These are phyloP conservation scores for Drosophila merina DNA, from an alignment of 2,888 invertebrate genomes.

Conservation along the genomic window DNA sequence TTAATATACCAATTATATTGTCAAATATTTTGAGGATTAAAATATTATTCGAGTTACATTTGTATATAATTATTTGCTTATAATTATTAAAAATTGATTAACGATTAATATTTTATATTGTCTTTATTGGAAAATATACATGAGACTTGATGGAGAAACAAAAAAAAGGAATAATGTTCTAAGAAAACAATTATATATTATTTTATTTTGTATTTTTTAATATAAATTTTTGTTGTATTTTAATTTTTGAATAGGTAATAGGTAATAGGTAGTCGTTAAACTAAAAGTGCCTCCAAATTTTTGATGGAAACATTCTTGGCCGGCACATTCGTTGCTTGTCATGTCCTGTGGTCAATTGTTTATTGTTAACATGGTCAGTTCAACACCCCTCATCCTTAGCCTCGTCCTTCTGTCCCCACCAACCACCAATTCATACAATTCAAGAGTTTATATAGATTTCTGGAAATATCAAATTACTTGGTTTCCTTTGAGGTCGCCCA, in stretches of 20 bases:
- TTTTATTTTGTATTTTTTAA: too few relatives aligned
- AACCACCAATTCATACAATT: neutral
- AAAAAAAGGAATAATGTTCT: too few relatives aligned
- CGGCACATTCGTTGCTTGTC: constrained; percentile 55
- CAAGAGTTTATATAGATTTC: constrained; percentile 1
- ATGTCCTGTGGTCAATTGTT: constrained; percentile 73
- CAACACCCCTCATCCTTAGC: constrained; percentile 6
- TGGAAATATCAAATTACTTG: constrained; percentile 46
- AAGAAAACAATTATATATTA: too few relatives aligned
- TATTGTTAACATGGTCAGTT: constrained; percentile 65
- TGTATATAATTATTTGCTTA: too few relatives aligned
- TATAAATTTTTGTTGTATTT: too few relatives aligned
- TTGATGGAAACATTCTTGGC: constrained; percentile 45
- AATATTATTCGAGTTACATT: too few relatives aligned
- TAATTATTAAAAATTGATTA: too few relatives aligned
- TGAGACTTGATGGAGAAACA: too few relatives aligned
- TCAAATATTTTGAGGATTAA: too few relatives aligned
- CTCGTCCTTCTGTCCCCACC: too few relatives aligned
- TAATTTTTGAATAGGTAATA: neutral
- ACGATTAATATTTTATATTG: too few relatives aligned
- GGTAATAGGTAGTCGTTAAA: constrained; percentile 1
- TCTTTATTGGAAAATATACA: too few relatives aligned
- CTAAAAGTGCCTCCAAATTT: constrained; percentile 1
- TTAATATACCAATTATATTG: neutral
- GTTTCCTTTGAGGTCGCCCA: constrained; percentile 29